Evolutionary conservation across 2,888 invertebrate genomes (phyloP).

Genomic region (Callinectes sapidus): DNA sequence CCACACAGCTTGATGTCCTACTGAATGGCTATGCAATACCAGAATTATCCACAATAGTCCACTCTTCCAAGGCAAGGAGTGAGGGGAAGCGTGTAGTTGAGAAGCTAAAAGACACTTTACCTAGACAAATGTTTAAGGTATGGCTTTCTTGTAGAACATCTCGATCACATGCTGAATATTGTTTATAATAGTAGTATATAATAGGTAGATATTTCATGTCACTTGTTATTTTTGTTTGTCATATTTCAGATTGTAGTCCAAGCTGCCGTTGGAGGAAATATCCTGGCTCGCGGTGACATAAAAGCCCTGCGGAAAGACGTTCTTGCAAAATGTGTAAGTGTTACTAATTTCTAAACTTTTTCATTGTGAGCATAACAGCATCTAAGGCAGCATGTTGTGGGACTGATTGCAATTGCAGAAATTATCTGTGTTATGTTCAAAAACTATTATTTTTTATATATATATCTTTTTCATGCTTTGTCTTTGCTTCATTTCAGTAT

Average conservation of each 20-base stretch:
- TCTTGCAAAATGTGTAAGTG: conserved; percentile 84
- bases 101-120: conserved; percentile 89
- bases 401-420: neutral
- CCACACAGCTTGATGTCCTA: conserved; percentile 83
- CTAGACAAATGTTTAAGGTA: conserved; percentile 86
- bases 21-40: conserved; percentile 89
- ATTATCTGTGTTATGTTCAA: too few species aligned
- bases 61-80: conserved; percentile 82
- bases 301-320: conserved; percentile 94
- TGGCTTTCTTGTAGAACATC: neutral
- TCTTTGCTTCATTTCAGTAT: conserved; percentile 79
- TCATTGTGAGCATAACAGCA: neutral
- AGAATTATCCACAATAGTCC: conserved; percentile 89
- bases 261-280: conserved; percentile 86
- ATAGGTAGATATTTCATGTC: neutral
- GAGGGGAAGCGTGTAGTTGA: conserved; percentile 83
- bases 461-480: neutral
- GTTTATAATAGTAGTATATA: too few species aligned
- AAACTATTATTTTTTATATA: too few species aligned
- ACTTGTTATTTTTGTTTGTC: neutral
- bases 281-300: conserved; percentile 89
- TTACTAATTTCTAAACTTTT: neutral
- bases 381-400: neutral
- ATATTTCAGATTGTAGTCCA: conserved; percentile 85
- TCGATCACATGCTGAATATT: neutral